These are phyloP conservation scores for Hypotaenidia philippensis DNA, from an alignment of 2,797 vertebrate species.

Conservation along the genomic window DNA sequence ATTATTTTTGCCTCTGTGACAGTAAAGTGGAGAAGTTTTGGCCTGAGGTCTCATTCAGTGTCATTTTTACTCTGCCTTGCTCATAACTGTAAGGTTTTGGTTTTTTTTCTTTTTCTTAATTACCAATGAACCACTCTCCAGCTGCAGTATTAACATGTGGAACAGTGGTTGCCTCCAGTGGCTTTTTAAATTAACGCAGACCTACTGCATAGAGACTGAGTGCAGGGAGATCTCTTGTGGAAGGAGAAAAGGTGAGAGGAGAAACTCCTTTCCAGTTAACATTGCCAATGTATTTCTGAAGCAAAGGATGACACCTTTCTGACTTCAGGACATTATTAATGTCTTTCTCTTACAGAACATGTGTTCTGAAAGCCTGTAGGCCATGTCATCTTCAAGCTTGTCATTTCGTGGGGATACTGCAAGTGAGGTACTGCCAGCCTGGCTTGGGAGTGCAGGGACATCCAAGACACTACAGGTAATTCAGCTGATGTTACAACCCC, in stretches of 20 bases:
- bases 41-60: background rate
- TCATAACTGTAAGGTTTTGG: background rate
- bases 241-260: background rate
- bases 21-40: background rate
- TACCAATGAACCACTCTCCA: background rate
- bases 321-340: conserved; percentile 40
- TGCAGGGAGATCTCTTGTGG: background rate
- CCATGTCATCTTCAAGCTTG: background rate
- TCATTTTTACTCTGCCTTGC: background rate
- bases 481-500: background rate
- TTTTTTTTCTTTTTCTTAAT: conserved; percentile 2
- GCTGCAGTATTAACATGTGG: background rate
- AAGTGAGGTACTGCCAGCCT: background rate
- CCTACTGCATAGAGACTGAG: background rate
- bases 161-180: background rate
- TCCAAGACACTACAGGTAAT: background rate
- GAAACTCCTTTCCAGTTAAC: conserved; percentile 5
- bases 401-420: background rate
- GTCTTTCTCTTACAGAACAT: conserved; percentile 17
- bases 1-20: background rate
- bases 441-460: background rate
- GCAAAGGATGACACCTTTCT: background rate
- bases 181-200: conserved; percentile 19
- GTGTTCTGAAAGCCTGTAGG: conserved; percentile 18
- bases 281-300: conserved; percentile 14